Evolutionary conservation across 2,888 invertebrate species (phyloP).

Genomic region (Pyrrhosoma nymphula): DNA sequence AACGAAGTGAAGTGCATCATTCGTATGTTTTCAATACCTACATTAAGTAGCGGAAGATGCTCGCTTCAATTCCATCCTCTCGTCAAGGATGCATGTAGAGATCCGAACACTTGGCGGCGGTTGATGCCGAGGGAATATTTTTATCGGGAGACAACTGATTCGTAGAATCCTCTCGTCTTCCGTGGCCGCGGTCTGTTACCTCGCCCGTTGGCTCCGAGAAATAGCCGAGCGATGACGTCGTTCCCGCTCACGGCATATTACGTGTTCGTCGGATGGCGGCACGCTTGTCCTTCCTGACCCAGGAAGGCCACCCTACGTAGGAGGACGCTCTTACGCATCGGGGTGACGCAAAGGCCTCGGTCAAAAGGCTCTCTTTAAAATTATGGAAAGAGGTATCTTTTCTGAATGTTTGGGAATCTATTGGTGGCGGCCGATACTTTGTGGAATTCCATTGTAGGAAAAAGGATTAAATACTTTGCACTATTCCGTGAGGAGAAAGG

Average conservation of each 20-base stretch:
- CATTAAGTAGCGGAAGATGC: no score
- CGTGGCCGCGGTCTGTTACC: background rate
- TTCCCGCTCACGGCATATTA: background rate
- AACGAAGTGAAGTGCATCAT: no score
- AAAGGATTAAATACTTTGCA: no score
- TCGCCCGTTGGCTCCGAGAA: background rate
- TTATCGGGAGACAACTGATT: background rate
- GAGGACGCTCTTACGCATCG: background rate
- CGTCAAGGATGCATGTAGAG: background rate
- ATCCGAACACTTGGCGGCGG: background rate
- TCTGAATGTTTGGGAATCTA: no score
- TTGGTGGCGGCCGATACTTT: no score
- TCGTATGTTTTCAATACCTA: no score
- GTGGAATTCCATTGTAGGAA: no score
- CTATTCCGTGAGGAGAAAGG: no score
- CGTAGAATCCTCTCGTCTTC: background rate
- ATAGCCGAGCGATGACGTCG: background rate
- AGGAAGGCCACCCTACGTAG: background rate
- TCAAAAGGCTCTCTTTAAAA: background rate
- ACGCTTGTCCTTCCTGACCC: background rate
- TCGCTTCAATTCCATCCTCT: no score
- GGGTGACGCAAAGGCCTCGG: background rate
- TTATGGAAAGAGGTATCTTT: background rate
- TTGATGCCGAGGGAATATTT: background rate
- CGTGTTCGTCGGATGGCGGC: background rate